These are phyloP conservation scores for Dissostichus mawsoni DNA, from an alignment of 2,113 vertebrate genomes.

Conservation along the genomic window DNA sequence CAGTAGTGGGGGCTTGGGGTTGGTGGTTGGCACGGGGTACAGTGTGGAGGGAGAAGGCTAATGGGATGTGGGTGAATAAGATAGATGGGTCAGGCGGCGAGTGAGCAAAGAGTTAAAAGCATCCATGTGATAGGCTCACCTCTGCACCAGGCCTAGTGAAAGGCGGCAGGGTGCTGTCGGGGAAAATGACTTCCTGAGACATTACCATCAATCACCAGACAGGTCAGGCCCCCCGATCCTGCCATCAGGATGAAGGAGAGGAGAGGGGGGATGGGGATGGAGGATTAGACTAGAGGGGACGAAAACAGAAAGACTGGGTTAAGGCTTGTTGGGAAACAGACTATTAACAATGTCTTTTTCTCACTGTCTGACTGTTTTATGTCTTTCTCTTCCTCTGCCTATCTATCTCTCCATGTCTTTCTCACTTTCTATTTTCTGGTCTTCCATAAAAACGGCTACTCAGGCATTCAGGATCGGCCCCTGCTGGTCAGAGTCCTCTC, in stretches of 20 bases:
- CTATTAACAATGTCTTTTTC: constrained; percentile 74
- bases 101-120: constrained; percentile 81
- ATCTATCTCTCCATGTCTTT: constrained; percentile 71
- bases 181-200: constrained; percentile 88
- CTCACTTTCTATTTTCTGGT: constrained; percentile 70
- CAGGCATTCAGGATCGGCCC: constrained; percentile 76
- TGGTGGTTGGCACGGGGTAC: constrained; percentile 5
- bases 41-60: neutral
- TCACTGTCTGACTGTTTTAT: constrained; percentile 72
- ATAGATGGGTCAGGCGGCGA: constrained; percentile 39
- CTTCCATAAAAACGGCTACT: constrained; percentile 68
- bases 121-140: constrained; percentile 80
- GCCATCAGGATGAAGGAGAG: constrained; percentile 67
- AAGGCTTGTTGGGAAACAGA: constrained; percentile 55
- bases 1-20: constrained; percentile 15
- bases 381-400: constrained; percentile 68
- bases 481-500: constrained; percentile 84
- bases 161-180: constrained; percentile 81
- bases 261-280: constrained; percentile 69
- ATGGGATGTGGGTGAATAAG: constrained; percentile 1
- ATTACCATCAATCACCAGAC: constrained; percentile 84
- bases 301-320: constrained; percentile 64
- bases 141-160: constrained; percentile 82
- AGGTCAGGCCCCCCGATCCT: constrained; percentile 73
- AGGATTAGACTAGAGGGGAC: constrained; percentile 68